A percentile compares a stretch with the other conserved stretches of the same genome.
Conservation (phyloP, 2,797 vertebrate species). For the Alectoris magna region DNA sequence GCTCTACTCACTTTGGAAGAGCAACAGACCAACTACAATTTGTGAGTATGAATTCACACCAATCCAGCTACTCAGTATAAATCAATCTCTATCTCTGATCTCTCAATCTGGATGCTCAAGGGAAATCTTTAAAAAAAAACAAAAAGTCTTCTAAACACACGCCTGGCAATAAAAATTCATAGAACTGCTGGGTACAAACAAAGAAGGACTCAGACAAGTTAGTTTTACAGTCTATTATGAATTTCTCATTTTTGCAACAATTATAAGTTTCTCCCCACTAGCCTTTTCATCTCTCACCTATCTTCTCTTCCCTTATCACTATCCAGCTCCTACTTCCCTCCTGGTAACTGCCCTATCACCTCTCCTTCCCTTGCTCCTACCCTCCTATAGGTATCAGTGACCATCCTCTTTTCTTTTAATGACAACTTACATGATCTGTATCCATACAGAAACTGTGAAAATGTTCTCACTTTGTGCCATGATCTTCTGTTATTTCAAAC, state of each 20-base stretch:
- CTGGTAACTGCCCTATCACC: background rate
- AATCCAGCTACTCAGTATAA: background rate
- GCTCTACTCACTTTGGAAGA: background rate
- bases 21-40: background rate
- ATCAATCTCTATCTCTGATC: background rate
- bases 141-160: background rate
- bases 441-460: background rate
- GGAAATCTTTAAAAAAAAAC: background rate
- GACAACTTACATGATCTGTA: background rate
- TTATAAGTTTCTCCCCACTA: background rate
- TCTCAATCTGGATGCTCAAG: background rate
- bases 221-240: background rate
- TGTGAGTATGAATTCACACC: background rate
- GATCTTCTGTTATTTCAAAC: background rate
- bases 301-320: background rate
- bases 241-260: background rate
- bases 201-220: background rate
- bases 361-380: background rate
- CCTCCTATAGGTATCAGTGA: rapidly evolving
- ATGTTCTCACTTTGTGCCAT: background rate
- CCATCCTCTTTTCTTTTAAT: background rate
- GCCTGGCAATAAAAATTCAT: background rate
- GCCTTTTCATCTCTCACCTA: background rate
- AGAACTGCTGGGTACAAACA: background rate
- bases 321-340: background rate